Percentiles rank a stretch among this genome's conserved stretches.
phyloP scores from a whole-genome alignment of 2,113 vertebrate genomes.

The Pelecanus crispus region DNA sequence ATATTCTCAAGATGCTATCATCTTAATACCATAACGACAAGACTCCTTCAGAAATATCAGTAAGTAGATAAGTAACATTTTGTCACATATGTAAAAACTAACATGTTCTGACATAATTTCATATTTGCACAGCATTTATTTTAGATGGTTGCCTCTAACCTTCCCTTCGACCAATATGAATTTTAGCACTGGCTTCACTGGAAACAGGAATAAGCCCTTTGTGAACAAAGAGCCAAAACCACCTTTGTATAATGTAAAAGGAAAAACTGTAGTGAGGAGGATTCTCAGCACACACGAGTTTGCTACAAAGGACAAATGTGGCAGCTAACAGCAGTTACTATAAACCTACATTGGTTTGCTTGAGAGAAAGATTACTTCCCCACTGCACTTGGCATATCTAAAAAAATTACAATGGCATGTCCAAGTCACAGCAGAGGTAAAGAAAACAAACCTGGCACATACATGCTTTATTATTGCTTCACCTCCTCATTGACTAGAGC shows the following conservation, averaged over 20 bases:
- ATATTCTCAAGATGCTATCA: background rate
- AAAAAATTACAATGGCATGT: background rate
- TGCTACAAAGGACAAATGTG: background rate
- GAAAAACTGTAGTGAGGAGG: background rate
- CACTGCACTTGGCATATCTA: background rate
- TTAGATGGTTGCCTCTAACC: background rate
- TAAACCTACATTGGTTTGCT: background rate
- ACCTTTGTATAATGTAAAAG: background rate
- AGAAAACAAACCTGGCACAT: slow-evolving; percentile 17
- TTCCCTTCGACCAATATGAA: background rate
- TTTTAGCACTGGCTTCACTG: background rate
- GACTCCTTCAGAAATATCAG: background rate
- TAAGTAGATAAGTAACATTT: background rate
- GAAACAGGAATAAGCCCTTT: background rate
- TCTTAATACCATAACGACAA: background rate
- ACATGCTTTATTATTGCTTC: slow-evolving; percentile 32
- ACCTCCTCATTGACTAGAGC: slow-evolving; percentile 35
- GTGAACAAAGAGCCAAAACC: background rate
- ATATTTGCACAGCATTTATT: background rate
- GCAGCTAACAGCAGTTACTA: background rate
- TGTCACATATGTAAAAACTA: background rate
- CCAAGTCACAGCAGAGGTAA: slow-evolving; percentile 20
- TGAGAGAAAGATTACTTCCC: background rate
- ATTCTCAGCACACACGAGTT: background rate
- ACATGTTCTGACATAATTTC: background rate